phyloP scores from a whole-genome alignment of 2,113 vertebrate genomes.

The Castor canadensis region DNA sequence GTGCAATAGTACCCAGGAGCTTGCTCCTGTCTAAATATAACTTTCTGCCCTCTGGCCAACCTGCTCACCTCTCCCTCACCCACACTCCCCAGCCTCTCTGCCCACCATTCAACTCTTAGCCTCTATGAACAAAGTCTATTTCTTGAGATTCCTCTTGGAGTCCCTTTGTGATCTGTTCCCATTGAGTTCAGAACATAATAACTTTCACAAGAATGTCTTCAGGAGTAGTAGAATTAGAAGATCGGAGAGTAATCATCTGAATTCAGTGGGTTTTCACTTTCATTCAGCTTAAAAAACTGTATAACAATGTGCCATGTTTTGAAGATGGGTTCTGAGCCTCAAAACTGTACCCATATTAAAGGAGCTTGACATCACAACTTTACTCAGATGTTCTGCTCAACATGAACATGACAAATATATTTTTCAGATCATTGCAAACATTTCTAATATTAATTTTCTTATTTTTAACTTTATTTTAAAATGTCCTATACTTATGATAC shows the following conservation, averaged over 20 bases:
- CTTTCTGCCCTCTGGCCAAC: neutral
- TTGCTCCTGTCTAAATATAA: neutral
- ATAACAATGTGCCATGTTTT: too few species aligned
- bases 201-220: neutral
- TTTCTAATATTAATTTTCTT: neutral
- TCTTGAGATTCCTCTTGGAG: neutral
- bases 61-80: neutral
- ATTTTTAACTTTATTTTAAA: neutral
- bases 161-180: neutral
- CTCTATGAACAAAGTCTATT: neutral
- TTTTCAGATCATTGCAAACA: neutral
- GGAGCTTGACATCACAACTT: neutral
- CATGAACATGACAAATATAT: neutral
- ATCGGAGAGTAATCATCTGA: neutral
- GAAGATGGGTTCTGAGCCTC: neutral
- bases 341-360: neutral
- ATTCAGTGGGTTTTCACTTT: neutral
- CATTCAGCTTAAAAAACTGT: neutral
- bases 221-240: neutral
- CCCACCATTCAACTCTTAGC: neutral
- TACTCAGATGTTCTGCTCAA: neutral
- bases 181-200: accelerated
- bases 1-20: too few species aligned
- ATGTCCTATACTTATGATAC: neutral
- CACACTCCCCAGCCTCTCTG: neutral